phyloP scores from a whole-genome alignment of 1,140 invertebrate genomes.

The Drosophila eugracilis region DNA sequence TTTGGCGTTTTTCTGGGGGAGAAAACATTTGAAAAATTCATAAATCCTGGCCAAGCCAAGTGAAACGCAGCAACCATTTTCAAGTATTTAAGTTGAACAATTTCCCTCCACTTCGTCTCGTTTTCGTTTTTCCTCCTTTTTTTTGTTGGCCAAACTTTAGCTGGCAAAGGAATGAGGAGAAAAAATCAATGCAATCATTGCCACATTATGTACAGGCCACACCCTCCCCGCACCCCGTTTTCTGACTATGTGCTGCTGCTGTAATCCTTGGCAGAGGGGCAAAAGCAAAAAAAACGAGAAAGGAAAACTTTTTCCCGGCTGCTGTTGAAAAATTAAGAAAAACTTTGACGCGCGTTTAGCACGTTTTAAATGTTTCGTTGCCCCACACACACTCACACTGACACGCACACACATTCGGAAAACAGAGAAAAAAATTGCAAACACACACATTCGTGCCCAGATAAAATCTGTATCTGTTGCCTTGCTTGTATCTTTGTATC shows the following conservation, averaged over 20 bases:
- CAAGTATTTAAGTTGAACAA: constrained; percentile 75
- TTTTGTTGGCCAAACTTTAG: constrained; percentile 53
- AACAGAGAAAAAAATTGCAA: constrained; percentile 17
- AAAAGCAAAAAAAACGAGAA: constrained; percentile 29
- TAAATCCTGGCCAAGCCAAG: constrained; percentile 67
- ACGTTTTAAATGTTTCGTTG: constrained; percentile 80
- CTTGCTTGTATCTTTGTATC: constrained; percentile 76
- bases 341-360: constrained; percentile 83
- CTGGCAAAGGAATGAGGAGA: constrained; percentile 19
- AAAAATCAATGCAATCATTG: constrained; percentile 83
- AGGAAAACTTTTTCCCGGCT: constrained; percentile 65
- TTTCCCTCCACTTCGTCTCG: constrained; percentile 16
- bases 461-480: constrained; percentile 68
- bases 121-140: neutral
- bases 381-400: constrained; percentile 35
- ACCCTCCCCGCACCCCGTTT: constrained; percentile 6
- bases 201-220: constrained; percentile 72
- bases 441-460: constrained; percentile 29
- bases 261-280: constrained; percentile 58
- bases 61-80: constrained; percentile 57
- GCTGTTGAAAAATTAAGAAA: constrained; percentile 83
- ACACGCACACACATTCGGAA: constrained; percentile 9
- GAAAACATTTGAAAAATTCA: constrained; percentile 82
- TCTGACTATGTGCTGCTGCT: constrained; percentile 30
- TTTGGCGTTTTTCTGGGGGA: constrained; percentile 12